A percentile compares a stretch with the other conserved stretches of the same genome.
Conservation (phyloP, 2,797 vertebrate species). For the Numenius phaeopus region DNA sequence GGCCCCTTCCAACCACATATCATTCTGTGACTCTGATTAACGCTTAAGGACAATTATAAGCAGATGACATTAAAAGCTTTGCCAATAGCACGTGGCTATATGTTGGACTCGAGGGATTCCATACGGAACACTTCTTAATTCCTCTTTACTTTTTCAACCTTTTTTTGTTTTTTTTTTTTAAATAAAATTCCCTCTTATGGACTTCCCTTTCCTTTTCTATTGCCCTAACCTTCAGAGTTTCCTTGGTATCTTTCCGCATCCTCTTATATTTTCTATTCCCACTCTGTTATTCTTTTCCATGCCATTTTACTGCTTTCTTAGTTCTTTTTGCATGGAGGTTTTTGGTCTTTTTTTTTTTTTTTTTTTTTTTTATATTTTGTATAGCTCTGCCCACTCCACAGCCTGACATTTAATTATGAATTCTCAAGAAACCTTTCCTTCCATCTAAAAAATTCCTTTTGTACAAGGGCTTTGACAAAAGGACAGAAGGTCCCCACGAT, state of each 20-base stretch:
- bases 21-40: neutral
- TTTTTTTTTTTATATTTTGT: neutral
- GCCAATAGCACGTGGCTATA: neutral
- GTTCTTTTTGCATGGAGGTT: neutral
- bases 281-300: neutral
- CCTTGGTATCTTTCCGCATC: neutral
- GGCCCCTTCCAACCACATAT: too few relatives aligned
- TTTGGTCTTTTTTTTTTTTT: neutral
- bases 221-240: neutral
- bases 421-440: conserved; percentile 61
- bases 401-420: conserved; percentile 73
- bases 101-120: neutral
- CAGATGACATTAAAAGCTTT: neutral
- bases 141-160: neutral
- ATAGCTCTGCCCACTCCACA: neutral
- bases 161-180: neutral
- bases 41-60: neutral
- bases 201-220: neutral
- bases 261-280: neutral
- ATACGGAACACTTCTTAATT: neutral
- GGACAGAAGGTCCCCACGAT: conserved; percentile 36
- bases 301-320: neutral
- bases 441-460: conserved; percentile 46
- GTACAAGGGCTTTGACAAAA: conserved; percentile 19
- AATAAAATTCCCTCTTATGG: neutral